These are phyloP conservation scores for Microtus pennsylvanicus DNA, from an alignment of 2,113 vertebrate species.

Conservation along the genomic window DNA sequence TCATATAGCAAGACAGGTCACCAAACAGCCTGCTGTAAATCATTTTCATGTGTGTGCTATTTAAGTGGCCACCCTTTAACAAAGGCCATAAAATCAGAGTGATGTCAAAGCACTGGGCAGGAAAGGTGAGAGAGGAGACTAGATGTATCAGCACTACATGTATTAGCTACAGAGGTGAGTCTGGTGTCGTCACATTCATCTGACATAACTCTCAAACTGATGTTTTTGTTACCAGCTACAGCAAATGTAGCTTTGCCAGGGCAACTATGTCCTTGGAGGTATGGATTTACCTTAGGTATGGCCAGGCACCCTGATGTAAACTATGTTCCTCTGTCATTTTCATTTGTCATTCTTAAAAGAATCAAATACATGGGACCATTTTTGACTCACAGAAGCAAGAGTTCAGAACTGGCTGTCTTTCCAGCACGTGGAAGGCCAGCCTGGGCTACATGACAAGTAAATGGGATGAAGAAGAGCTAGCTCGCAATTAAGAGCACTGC, in stretches of 20 bases:
- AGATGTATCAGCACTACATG: too few species aligned
- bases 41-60: background rate
- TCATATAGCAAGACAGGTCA: background rate
- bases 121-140: background rate
- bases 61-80: background rate
- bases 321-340: conserved; percentile 26
- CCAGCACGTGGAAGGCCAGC: background rate
- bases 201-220: background rate
- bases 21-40: background rate
- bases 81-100: background rate
- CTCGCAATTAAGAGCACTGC: background rate
- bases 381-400: conserved; percentile 57
- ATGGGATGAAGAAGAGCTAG: background rate
- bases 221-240: background rate
- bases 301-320: conserved; percentile 6
- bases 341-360: conserved; percentile 39
- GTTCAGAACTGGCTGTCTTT: background rate
- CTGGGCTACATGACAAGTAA: background rate
- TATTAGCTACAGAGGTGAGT: background rate
- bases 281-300: background rate
- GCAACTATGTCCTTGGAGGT: background rate
- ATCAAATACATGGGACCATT: background rate
- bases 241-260: background rate
- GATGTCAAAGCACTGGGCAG: background rate
- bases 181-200: background rate